Base-by-base conservation (phyloP, 2,113 vertebrate genomes). In the Crotalus helleri region DNA sequence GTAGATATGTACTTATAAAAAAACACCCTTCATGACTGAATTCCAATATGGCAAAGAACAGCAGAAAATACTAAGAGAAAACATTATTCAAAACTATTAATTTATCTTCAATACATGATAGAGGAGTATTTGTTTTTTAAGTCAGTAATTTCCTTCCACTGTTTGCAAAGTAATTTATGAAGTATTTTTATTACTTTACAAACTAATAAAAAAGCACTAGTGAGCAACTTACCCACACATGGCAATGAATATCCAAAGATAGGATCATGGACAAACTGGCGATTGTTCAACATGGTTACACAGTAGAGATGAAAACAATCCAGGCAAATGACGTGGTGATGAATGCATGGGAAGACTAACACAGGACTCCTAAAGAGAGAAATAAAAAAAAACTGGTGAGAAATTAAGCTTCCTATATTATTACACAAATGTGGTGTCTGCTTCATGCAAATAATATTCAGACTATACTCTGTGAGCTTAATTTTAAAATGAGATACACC, bases 271-370 rank as follows among this genome's bases (percentile, higher is more conserved):
- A 98, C 93, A 92, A 99, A 99, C 94, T 98, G 98, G 0, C 99
- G 97, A 89, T 99, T 98, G 0, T 98, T 98, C 44, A 99, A 98
- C 57, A 98, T 97, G 1, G 98, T 98, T 95, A 98, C 97, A 87
- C 98, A 99, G 96, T 99, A 99, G 59, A 98, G 55, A 74, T 97
- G 97, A 98, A 99, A 99, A 92, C 99, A 99, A 95, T 99, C 98
- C 5, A 99, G 93, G 96, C 99, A 99, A 94, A 99, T 98, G 92
- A 99, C 99, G 5, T 99, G 99, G 92, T 97, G 98, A 90, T 98
- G 97, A 0, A 94, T 51, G 26, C 99, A 99, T 92, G 98, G 98
- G 96, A 99, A 98, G 90, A 99, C 98, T 94, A 99, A 97, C 87
- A 99, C 98, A 0, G 98, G 98, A 55, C 96, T 98, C 97, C 99